Evolutionary conservation across 1,140 invertebrate species (phyloP).

Genomic region (Rhopalosiphum maidis): DNA sequence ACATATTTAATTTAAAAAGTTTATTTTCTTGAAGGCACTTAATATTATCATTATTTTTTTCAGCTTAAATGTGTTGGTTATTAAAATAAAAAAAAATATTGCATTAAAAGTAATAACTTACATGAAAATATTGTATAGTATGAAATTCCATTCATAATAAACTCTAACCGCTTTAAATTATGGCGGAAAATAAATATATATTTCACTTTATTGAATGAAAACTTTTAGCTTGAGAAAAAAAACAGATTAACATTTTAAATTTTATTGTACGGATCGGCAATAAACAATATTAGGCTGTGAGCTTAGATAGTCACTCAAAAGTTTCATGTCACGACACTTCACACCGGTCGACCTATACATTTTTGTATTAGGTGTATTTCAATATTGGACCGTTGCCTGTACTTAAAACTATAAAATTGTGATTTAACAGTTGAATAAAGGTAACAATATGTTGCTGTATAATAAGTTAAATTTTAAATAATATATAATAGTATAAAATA

Average conservation of each 20-base stretch:
- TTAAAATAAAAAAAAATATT: constrained; percentile 13
- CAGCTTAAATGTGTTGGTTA: background rate
- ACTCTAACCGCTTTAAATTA: background rate
- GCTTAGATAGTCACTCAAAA: too few species aligned
- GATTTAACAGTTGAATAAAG: too few species aligned
- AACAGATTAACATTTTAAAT: background rate
- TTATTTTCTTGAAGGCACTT: background rate
- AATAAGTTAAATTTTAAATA: too few species aligned
- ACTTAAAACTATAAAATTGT: too few species aligned
- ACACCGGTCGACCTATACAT: too few species aligned
- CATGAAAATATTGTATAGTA: background rate
- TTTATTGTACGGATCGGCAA: background rate
- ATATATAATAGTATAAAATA: too few species aligned
- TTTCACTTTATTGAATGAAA: background rate
- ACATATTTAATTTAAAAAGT: background rate
- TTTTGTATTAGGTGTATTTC: too few species aligned
- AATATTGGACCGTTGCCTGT: too few species aligned
- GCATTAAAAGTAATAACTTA: background rate
- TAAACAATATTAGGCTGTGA: too few species aligned
- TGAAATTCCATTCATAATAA: constrained; percentile 3
- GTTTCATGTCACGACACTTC: too few species aligned
- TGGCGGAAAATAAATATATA: background rate
- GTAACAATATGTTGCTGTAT: too few species aligned
- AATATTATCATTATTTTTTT: background rate
- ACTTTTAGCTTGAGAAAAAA: background rate